Base-by-base conservation (phyloP, 2,113 vertebrate genomes). In the Chelonoidis abingdonii region DNA sequence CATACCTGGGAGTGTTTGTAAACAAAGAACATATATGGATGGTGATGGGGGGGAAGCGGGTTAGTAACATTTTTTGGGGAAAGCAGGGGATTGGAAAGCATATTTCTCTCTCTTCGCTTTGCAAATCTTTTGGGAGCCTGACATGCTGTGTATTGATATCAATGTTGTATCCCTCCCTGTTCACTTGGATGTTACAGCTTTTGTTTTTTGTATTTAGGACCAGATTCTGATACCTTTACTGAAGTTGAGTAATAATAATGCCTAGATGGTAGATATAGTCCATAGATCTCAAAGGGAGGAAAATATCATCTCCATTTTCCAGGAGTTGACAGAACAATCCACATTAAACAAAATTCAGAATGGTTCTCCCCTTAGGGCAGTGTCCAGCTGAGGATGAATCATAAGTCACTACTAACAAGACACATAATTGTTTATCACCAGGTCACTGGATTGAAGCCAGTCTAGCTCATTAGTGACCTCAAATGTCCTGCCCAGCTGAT, bases 331-430 rank as follows among this genome's bases (percentile, higher is more conserved):
- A 89, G 95, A 94, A 95, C 89, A 85, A 96, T 93, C 95, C 93
- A 95, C 95, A 94, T 97, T 96, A 96, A 93, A 96, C 96, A 93
- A 93, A 84, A 91, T 97, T 97, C 97, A 95, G 94, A 94, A 2
- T 96, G 96, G 89, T 97, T 90, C 93, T 57, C 93, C 91, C 92
- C 95, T 93, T 31, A 90, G 90, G 95, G 96, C 97, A 95, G 86
- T 56, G 85, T 95, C 95, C 93, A 88, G 89, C 96, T 97, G 93
- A 57, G 94, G 38, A 90, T 93, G 87, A 92, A 87, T 88, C 95
- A 89, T 92, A 96, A 89, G 93, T 96, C 93, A 89, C 94, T 94
- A 91, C 83, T 89, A 92, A 91, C 0, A 0, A 97, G 96, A 97
- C 85, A 96, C 94, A 88, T 94, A 92, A 91, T 84, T 95, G 87